Base-by-base conservation (phyloP, 1,140 invertebrate genomes). In the Lasioglossum albipes region DNA sequence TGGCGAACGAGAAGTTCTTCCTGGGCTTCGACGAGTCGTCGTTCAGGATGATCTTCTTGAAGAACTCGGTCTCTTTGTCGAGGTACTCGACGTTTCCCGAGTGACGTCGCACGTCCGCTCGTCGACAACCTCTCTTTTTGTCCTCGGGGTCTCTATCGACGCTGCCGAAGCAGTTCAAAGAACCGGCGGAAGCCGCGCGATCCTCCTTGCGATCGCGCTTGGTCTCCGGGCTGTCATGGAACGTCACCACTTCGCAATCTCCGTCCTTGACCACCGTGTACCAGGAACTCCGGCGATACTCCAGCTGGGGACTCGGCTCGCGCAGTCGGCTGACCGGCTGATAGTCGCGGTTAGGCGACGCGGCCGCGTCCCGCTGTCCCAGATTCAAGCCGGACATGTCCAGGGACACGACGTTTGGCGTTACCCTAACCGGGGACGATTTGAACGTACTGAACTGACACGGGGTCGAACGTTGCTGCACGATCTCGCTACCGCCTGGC, bases 401-500 rank as follows among this genome's bases (percentile, higher is more conserved):
- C 57, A 90, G 69, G 31, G 87, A 83, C 27, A 83, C 82, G 18
- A 75, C 54, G 12, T 85, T 83, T 16, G 83, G 67, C 36, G 70
- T 31, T 54, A 77, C 22, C 76, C 66, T 70, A 79, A 66, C 80
- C n/a, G 82, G 79, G 7, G 79, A 70, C 27, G 89, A 90, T 78
- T 91, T 92, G 66, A 91, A 91, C 42, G 91, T 91, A 79, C 86
- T 92, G 79, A 91, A 92, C 70, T 90, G 87, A 88, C 88, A 90
- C 16, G 82, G 74, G 73, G 82, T 81, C 45, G 61, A 49, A 65
- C 84, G 77, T 61, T 80, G 49, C 18, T 36, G 62, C 27, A 18
- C 62, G 62, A 82, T 64, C 18, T 87, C 79, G 59, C 85, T 87
- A 64, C 59, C 83, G n/a, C 62, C 73, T 12, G 70, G n/a, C 64